Base-by-base conservation (phyloP, 2,797 vertebrate genomes). In the Anguilla obscura region DNA sequence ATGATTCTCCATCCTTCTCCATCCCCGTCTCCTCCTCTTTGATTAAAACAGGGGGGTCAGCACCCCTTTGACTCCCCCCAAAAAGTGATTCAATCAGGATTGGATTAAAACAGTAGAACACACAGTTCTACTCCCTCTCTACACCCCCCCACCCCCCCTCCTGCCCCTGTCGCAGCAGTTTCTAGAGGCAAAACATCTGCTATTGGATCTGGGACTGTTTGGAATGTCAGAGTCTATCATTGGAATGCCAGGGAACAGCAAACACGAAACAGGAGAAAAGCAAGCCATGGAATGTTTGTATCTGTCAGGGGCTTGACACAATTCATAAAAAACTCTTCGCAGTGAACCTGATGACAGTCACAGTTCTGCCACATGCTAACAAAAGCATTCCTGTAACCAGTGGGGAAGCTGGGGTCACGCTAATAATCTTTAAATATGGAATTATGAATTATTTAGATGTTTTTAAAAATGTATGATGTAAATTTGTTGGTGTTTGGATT, bases 401-500 rank as follows among this genome's bases (percentile, higher is more conserved):
- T 96, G 97, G 97, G 96, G 96, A 94, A 95, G 94, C 74, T 91
- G 91, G 93, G 60, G 60, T 93, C 94, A 92, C 94, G 94, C 91
- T 96, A 95, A 96, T 96, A 94, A 95, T 96, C 96, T 93, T 95
- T 96, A 96, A 97, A 94, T 92, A 97, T 95, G 94, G 89, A 90
- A 87, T 87, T 90, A 96, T 97, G 95, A 97, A 97, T 97, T 97
- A 98, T 98, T 97, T 95, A 97, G 94, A 97, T 95, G 94, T 96
- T 97, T 97, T 97, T 95, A 96, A 94, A 95, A 96, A 96, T 96
- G 95, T 96, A 96, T 97, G 97, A 96, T 96, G 95, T 96, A 96
- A 97, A 97, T 96, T 96, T 96, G 93, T 94, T 94, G 87, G 91
- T 93, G 87, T 92, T 96, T 95, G 94, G 92, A 93, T 96, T 97